Percentiles rank a stretch among this genome's conserved stretches.
phyloP scores from a whole-genome alignment of 2,888 invertebrate species.

The Argyresthia goedartella region DNA sequence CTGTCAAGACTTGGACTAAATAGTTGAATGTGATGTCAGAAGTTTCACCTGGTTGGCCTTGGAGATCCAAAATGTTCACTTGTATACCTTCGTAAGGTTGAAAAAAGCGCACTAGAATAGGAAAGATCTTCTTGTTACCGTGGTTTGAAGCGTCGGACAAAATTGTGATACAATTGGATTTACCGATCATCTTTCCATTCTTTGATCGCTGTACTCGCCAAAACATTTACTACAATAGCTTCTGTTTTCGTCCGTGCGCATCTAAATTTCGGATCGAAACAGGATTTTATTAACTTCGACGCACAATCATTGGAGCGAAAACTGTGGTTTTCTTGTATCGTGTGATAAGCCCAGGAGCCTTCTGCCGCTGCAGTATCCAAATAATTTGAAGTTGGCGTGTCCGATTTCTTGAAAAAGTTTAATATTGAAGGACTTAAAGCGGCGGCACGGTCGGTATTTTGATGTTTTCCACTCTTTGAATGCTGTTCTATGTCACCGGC shows the following conservation, averaged over 20 bases:
- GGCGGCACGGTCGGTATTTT: too few relatives aligned
- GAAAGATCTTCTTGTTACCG: conserved; percentile 23
- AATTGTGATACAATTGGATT: conserved; percentile 18
- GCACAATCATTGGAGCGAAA: too few relatives aligned
- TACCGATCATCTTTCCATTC: conserved; percentile 18
- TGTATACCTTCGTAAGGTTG: conserved; percentile 18
- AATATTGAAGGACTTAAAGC: too few relatives aligned
- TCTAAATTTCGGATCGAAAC: conserved; percentile 22
- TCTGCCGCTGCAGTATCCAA: too few relatives aligned
- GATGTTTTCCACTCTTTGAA: too few relatives aligned
- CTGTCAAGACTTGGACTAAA: background rate
- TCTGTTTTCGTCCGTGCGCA: too few relatives aligned
- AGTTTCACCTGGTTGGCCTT: conserved; percentile 13
- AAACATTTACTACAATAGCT: conserved; percentile 18
- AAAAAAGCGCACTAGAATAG: conserved; percentile 19
- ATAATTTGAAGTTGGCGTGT: too few relatives aligned
- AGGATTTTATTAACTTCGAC: too few relatives aligned
- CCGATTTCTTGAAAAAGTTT: too few relatives aligned
- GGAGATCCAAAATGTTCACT: conserved; percentile 16
- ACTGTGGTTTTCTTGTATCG: too few relatives aligned
- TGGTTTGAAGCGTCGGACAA: conserved; percentile 26
- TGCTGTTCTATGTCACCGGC: too few relatives aligned
- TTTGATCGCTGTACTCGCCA: conserved; percentile 12
- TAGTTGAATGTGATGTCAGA: background rate
- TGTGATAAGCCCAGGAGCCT: too few relatives aligned